Conservation (phyloP, 1,140 invertebrate genomes). For the Eumaeus atala region DNA sequence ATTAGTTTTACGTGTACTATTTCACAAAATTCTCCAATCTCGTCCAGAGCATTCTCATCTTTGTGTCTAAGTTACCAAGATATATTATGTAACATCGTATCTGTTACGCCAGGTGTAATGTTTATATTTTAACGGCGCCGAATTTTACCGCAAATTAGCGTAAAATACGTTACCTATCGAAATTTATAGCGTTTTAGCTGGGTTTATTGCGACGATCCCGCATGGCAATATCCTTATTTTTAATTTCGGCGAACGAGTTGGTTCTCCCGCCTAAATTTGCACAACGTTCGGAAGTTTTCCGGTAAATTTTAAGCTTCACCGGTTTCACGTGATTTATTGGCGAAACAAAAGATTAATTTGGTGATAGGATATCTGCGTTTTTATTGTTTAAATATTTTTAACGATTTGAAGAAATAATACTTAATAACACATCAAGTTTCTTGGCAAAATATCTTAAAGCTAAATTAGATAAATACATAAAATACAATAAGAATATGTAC, state of each 20-base stretch:
- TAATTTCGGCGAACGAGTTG: conserved; percentile 48
- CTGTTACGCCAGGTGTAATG: conserved; percentile 20
- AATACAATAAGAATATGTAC: no score
- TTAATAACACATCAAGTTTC: no score
- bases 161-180: conserved; percentile 34
- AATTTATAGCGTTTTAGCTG: conserved; percentile 35
- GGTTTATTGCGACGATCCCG: conserved; percentile 30
- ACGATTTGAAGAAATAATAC: no score
- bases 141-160: conserved; percentile 32
- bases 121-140: conserved; percentile 22
- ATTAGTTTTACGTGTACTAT: conserved; percentile 6
- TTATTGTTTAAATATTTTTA: not conserved
- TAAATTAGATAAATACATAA: no score
- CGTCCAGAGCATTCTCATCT: no score
- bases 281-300: conserved; percentile 20
- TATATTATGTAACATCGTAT: not conserved
- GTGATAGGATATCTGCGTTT: not conserved
- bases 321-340: conserved; percentile 28
- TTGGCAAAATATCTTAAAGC: no score
- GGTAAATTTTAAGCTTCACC: conserved; percentile 25
- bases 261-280: conserved; percentile 31
- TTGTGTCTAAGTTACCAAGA: not conserved
- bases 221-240: conserved; percentile 37
- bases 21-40: not conserved
- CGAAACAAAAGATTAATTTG: conserved; percentile 12